Conservation (phyloP, 2,797 vertebrate species). For the Poliocrania exsul region DNA sequence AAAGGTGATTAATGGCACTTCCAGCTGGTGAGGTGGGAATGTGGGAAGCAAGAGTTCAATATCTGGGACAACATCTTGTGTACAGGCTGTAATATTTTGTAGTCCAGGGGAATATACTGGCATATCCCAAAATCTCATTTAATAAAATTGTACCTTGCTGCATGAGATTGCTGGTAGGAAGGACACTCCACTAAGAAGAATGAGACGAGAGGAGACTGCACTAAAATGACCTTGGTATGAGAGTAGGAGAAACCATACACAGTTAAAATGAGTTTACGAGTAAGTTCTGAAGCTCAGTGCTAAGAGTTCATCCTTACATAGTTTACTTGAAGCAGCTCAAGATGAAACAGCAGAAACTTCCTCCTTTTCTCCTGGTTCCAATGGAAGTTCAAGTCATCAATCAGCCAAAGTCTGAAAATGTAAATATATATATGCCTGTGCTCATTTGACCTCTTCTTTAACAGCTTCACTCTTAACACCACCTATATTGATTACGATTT, state of each 20-base stretch:
- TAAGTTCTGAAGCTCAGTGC: background rate
- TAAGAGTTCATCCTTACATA: background rate
- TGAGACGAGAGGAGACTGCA: background rate
- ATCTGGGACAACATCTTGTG: background rate
- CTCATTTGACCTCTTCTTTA: background rate
- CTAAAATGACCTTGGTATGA: background rate
- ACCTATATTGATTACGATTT: background rate
- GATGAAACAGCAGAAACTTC: background rate
- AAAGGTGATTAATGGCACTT: background rate
- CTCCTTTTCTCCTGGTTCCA: background rate
- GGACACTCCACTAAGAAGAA: background rate
- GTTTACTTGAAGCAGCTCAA: background rate
- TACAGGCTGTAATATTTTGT: background rate
- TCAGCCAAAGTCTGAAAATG: background rate
- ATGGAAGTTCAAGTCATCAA: background rate
- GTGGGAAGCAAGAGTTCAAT: background rate
- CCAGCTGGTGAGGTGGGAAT: background rate
- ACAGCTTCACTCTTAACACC: background rate
- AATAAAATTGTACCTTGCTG: background rate
- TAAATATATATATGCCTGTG: background rate
- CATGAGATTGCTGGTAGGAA: background rate
- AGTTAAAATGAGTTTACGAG: background rate
- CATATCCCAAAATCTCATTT: background rate
- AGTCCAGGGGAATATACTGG: background rate
- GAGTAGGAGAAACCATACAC: background rate